These are phyloP conservation scores for Trachymyrmex cornetzi DNA, from an alignment of 1,140 invertebrate genomes.

Conservation along the genomic window DNA sequence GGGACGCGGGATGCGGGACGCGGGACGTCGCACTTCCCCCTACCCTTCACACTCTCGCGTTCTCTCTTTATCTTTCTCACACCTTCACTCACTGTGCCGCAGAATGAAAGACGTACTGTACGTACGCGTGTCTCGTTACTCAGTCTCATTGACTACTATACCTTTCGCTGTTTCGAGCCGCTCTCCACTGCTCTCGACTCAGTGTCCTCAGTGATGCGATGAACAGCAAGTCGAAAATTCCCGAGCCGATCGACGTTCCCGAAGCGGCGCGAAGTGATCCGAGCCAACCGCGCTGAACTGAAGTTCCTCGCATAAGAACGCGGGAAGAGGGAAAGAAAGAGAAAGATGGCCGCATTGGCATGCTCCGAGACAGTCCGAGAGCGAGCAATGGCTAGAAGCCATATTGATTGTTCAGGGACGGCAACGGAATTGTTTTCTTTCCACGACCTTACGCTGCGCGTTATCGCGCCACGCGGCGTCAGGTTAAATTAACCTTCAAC, in stretches of 20 bases:
- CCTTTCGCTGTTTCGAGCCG: background rate
- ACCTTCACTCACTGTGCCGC: background rate
- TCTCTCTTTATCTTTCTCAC: background rate
- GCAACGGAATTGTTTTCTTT: slow-evolving; percentile 75
- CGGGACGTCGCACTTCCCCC: background rate
- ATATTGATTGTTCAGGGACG: slow-evolving; percentile 84
- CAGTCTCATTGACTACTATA: background rate
- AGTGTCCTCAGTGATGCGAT: too few relatives aligned
- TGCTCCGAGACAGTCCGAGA: slow-evolving; percentile 62
- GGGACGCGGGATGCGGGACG: too few relatives aligned
- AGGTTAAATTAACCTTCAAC: slow-evolving; percentile 5
- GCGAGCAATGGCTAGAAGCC: slow-evolving; percentile 79
- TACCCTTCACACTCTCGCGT: background rate
- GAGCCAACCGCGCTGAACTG: slow-evolving; percentile 9
- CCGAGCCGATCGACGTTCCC: background rate
- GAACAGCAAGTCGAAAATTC: too few relatives aligned
- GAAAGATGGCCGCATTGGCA: slow-evolving; percentile 52
- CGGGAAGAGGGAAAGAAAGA: slow-evolving; percentile 11
- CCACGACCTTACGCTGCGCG: slow-evolving; percentile 34
- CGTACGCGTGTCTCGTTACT: background rate
- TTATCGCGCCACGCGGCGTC: background rate
- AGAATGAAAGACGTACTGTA: too few relatives aligned
- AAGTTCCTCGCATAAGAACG: background rate
- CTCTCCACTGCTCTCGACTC: too few relatives aligned
- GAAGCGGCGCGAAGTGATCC: background rate